Conservation (phyloP, 2,113 vertebrate species). For the Origma solitaria region DNA sequence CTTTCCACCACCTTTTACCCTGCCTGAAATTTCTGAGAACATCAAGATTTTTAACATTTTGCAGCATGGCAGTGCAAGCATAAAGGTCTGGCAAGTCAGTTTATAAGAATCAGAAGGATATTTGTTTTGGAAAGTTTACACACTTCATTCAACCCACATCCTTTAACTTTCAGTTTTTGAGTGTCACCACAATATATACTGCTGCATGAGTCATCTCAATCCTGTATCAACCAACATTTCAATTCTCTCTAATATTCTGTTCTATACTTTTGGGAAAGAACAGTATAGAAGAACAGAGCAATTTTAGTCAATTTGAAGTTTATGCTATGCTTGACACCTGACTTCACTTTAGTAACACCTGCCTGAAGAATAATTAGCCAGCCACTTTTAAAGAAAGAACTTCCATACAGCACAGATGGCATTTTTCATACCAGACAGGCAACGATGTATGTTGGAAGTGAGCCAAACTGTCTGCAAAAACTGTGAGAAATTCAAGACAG, state of each 20-base stretch:
- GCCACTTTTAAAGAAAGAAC: slow-evolving; percentile 62
- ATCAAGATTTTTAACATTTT: not conserved
- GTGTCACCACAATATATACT: not conserved
- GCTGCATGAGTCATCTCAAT: not conserved
- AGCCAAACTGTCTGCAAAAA: slow-evolving; percentile 79
- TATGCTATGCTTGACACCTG: slow-evolving; percentile 68
- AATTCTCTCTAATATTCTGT: not conserved
- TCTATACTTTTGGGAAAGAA: slow-evolving; percentile 41
- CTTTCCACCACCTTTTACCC: not conserved
- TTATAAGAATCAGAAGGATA: not conserved
- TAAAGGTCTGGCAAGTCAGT: not conserved
- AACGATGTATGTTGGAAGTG: slow-evolving; percentile 70
- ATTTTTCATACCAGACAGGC: slow-evolving; percentile 77
- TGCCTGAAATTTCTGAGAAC: not conserved
- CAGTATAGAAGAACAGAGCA: not conserved
- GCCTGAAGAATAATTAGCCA: slow-evolving; percentile 71
- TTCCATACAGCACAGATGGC: slow-evolving; percentile 73
- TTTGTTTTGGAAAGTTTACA: slow-evolving; percentile 12
- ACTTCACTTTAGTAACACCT: slow-evolving; percentile 76
- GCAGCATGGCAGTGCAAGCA: not conserved
- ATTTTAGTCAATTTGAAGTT: slow-evolving; percentile 56
- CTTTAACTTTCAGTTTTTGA: slow-evolving; percentile 33
- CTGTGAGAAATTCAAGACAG: slow-evolving; percentile 78
- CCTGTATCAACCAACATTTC: not conserved
- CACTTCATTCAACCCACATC: not conserved